phyloP scores from a whole-genome alignment of 2,113 vertebrate species.

The Megalops atlanticus region DNA sequence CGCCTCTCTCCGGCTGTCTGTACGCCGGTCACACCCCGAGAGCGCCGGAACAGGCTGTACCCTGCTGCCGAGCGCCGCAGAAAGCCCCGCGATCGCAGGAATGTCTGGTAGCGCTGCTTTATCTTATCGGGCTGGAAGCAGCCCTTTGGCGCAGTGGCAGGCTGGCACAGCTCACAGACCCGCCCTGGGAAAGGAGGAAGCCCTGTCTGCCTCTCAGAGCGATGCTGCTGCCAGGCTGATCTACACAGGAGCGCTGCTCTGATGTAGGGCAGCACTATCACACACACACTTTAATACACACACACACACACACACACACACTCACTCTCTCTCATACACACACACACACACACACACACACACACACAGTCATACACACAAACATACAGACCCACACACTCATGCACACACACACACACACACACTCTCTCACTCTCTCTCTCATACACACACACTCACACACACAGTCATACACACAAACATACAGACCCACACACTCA shows the following conservation, averaged over 20 bases:
- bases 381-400: neutral
- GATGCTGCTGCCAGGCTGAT: neutral
- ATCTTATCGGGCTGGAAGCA: neutral
- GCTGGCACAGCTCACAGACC: neutral
- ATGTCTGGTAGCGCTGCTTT: neutral
- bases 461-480: too few relatives aligned
- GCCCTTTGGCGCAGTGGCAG: neutral
- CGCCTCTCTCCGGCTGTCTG: too few relatives aligned
- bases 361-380: neutral
- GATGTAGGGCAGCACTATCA: neutral
- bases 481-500: too few relatives aligned
- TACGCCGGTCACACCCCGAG: too few relatives aligned
- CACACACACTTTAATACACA: too few relatives aligned
- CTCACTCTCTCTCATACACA: neutral
- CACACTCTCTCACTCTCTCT: neutral
- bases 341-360: slow-evolving; percentile 4
- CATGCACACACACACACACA: neutral
- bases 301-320: neutral
- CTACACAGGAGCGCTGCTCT: neutral
- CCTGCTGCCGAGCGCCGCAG: too few relatives aligned
- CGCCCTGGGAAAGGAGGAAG: too few relatives aligned
- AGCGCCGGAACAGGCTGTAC: too few relatives aligned
- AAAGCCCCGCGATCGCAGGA: too few relatives aligned
- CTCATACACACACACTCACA: too few relatives aligned
- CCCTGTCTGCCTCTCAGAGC: neutral